Base-by-base conservation (phyloP, 2,797 vertebrate genomes). In the Naso thynnoides region DNA sequence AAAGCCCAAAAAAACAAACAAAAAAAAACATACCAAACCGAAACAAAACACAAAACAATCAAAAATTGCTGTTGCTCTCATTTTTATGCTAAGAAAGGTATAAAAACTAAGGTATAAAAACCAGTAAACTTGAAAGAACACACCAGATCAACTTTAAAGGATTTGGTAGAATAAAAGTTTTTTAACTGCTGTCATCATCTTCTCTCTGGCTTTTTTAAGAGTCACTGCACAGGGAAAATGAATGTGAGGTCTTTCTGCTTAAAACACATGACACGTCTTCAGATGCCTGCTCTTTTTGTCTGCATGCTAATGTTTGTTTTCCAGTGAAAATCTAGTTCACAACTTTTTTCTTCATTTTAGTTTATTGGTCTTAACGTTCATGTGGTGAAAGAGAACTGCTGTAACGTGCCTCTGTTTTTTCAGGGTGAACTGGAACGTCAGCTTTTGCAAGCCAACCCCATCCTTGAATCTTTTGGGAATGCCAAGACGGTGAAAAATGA, bases 401-500 rank as follows among this genome's bases (percentile, higher is more conserved):
- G 24, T 85, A 74, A 84, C 62, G 0, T 19, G 23, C 10, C 13
- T 29, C 8, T 50, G 38, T 33, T 55, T 57, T 53, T 73, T 73
- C 73, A 99, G 98, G 98, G 98, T 31, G 98, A 99, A 92, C 86
- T 99, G 92, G 98, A 99, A 81, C 95, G 97, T 45, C 98, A 99
- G 82, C 97, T 99, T 81, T 95, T 99, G 69, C 98, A 99, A 93
- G 98, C 98, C 26, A 99, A 99, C 88, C 98, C 98, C 82, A 99
- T 99, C 78, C 93, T 99, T 67, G 98, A 99, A 82, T 97, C 98
- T 18, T 99, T 99, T 23, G 98, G 98, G 70, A 99, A 99, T 3
- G 98, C 97, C 15, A 99, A 99, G 93, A 99, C 98, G 2, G 98
- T 99, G 93, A 99, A 99, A 91, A 99, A 99, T 16, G 98, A 99